Percentiles rank a stretch among this genome's conserved stretches.
Evolutionary conservation across 2,113 vertebrate species (phyloP).

Genomic region (Rhynchopsitta pachyrhyncha): DNA sequence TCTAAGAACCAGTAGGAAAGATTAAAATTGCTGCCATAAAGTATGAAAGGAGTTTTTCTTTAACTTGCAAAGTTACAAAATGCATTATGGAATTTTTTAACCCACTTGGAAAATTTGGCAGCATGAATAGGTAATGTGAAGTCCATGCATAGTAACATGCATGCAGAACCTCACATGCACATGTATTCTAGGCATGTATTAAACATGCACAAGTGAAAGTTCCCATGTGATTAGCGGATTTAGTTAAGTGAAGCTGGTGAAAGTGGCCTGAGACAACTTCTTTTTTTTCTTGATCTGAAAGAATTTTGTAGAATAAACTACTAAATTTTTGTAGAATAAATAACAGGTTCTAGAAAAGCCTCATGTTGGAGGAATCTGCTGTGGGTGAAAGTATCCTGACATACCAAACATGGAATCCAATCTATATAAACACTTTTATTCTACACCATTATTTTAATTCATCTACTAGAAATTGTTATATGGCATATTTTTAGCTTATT

Average conservation of each 20-base stretch:
- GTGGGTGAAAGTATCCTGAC: neutral
- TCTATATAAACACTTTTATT: neutral
- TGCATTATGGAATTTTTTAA: neutral
- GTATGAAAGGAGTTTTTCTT: neutral
- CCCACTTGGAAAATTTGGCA: neutral
- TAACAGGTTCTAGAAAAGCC: neutral
- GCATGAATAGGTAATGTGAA: neutral
- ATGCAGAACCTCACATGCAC: neutral
- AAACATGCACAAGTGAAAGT: neutral
- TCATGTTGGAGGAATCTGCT: neutral
- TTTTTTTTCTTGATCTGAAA: neutral
- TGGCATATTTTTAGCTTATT: neutral
- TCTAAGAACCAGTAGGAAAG: neutral
- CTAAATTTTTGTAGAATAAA: neutral
- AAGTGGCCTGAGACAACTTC: neutral
- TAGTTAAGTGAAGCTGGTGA: neutral
- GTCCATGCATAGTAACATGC: neutral
- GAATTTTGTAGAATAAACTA: neutral
- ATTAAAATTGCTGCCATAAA: neutral
- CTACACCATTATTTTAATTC: neutral
- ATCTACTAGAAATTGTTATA: neutral
- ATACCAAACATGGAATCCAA: neutral
- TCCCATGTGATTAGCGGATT: neutral
- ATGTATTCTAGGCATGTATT: fast-evolving
- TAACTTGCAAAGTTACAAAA: neutral